These are phyloP conservation scores for Callithrix jacchus DNA, from an alignment of 2,113 vertebrate genomes.

Conservation along the genomic window DNA sequence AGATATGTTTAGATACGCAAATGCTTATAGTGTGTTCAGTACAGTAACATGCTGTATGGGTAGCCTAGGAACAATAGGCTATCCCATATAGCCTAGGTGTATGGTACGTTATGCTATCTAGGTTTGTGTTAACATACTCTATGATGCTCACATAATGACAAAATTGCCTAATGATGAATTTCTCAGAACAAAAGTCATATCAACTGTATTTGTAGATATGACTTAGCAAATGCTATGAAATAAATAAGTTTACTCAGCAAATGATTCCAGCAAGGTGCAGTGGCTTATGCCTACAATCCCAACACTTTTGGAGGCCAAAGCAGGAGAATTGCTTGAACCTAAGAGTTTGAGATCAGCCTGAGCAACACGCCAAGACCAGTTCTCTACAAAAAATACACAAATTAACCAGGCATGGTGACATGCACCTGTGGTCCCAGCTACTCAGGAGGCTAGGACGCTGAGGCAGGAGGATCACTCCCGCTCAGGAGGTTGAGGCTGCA, in stretches of 20 bases:
- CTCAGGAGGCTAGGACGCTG: no score
- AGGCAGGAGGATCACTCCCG: no score
- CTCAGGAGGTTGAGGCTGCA: no score
- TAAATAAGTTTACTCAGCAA: background rate
- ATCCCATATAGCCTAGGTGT: background rate
- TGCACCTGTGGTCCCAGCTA: no score
- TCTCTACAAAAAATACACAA: no score
- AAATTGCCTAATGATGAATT: background rate
- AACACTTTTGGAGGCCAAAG: no score
- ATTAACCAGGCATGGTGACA: no score
- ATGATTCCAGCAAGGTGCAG: background rate
- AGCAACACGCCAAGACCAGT: no score
- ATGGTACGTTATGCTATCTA: background rate
- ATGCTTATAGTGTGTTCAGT: background rate
- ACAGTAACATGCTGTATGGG: background rate
- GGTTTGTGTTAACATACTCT: background rate
- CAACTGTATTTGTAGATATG: background rate
- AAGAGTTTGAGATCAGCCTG: no score
- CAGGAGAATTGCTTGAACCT: no score
- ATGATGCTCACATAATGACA: background rate
- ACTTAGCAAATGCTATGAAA: constrained; percentile 24
- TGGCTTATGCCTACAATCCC: no score
- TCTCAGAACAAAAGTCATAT: background rate
- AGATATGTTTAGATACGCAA: background rate
- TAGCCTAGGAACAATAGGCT: background rate